Percentiles rank a stretch among this genome's conserved stretches.
phyloP scores from a whole-genome alignment of 2,797 vertebrate species.

The Neomorphus geoffroyi region DNA sequence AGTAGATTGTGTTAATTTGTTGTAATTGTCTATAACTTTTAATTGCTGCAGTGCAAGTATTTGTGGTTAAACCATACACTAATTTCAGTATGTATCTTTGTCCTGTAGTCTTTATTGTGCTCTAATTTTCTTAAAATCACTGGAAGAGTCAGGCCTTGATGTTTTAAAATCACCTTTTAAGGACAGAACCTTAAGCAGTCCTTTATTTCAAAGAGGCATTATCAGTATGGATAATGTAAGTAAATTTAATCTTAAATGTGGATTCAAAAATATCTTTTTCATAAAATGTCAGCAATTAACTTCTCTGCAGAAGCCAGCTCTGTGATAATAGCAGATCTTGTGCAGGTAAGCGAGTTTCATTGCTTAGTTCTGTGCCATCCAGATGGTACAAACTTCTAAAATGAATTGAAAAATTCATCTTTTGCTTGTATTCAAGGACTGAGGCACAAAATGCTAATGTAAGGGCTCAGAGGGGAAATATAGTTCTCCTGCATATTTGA shows the following conservation, averaged over 20 bases:
- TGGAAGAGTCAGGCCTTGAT: background rate
- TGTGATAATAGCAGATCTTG: conserved; percentile 59
- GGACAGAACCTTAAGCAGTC: conserved; percentile 3
- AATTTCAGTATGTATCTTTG: too few relatives aligned
- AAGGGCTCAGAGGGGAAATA: conserved; percentile 80
- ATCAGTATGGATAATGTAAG: conserved; percentile 2
- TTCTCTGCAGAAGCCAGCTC: conserved; percentile 25
- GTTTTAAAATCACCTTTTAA: background rate
- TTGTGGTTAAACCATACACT: background rate
- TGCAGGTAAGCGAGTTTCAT: conserved; percentile 62
- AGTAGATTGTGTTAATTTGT: background rate
- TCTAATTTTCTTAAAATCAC: background rate
- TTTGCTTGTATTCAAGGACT: conserved; percentile 73
- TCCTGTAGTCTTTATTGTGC: background rate
- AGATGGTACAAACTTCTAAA: conserved; percentile 74
- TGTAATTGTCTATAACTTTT: background rate
- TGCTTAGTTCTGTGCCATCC: conserved; percentile 50
- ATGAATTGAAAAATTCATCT: conserved; percentile 82
- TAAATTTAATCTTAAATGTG: conserved; percentile 29
- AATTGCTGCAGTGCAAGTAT: background rate
- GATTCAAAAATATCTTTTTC: conserved; percentile 43
- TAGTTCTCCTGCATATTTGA: conserved; percentile 82
- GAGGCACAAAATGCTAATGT: conserved; percentile 82
- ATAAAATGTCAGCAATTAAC: conserved; percentile 53
- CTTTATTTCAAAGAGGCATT: conserved; percentile 48